Conservation (phyloP, 2,888 invertebrate species). For the Agrochola macilenta region DNA sequence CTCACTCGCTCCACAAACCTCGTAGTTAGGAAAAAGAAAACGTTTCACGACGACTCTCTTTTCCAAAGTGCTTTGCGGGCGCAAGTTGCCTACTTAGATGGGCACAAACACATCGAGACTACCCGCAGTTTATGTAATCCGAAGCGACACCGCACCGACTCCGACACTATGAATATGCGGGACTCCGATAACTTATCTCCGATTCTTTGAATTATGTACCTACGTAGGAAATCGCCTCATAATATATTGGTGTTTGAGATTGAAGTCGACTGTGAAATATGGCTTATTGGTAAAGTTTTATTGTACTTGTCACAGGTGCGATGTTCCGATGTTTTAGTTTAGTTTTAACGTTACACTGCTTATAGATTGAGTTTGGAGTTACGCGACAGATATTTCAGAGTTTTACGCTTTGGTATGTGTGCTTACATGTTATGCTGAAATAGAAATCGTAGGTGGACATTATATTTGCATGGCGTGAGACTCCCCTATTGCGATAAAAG, state of each 20-base stretch:
- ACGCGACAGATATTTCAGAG: constrained; percentile 47
- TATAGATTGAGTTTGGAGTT: constrained; percentile 69
- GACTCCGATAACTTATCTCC: constrained; percentile 83
- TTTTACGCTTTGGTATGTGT: constrained; percentile 29
- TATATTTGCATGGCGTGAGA: constrained; percentile 51
- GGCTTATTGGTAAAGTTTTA: constrained; percentile 90
- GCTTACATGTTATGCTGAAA: constrained; percentile 36
- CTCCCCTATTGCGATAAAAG: constrained; percentile 37
- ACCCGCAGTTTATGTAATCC: constrained; percentile 73
- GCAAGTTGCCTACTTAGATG: constrained; percentile 74
- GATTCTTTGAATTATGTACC: constrained; percentile 85
- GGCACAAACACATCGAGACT: constrained; percentile 68
- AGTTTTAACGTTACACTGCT: constrained; percentile 74
- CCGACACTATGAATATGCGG: constrained; percentile 83
- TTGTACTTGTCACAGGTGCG: constrained; percentile 88
- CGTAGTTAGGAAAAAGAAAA: constrained; percentile 68
- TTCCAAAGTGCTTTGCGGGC: constrained; percentile 74
- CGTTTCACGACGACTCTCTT: constrained; percentile 62
- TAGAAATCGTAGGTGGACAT: constrained; percentile 32
- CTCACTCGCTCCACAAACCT: constrained; percentile 64
- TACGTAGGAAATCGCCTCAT: constrained; percentile 83
- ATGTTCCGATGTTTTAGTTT: constrained; percentile 79
- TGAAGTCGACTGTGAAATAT: constrained; percentile 88
- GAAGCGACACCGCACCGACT: constrained; percentile 71
- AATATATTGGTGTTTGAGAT: constrained; percentile 89